Evolutionary conservation across 30 jellyfish, hydroid and myxozoan species (phyloP), one percentile per base, ranked within the genome.

Genomic region (Sanderia malayensis): DNA sequence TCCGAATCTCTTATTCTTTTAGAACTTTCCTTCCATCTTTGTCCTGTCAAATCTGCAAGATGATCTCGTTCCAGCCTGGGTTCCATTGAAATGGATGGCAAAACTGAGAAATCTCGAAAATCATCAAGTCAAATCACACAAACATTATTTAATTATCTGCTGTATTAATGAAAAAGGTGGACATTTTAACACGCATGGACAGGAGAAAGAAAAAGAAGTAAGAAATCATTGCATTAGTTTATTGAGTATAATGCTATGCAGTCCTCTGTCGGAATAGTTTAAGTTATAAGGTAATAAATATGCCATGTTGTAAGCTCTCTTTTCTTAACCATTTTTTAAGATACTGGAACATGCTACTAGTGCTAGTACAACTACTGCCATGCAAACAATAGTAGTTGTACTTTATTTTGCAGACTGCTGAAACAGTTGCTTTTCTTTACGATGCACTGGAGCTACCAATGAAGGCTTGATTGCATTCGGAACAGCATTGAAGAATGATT

Each of bases 1-100:
- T n/a, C n/a, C n/a, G n/a, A n/a, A n/a, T n/a, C n/a, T n/a, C n/a
- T n/a, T n/a, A 1, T 11, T 41, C 46, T 49, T 46, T 1, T 31
- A 80, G 92, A 47, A 69, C 17, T 80, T 69, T 46, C 92, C 92
- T 0, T 70, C 92, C 0, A 24, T 80, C 17, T 80, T 52, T 37
- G 10, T 80, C 29, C 59, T n/a, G 13, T 31, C 80, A 18, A 31
- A 44, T 55, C 30, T 68, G 41, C 84, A 80, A 33, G 92, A 80
- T 44, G 73, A 68, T 1, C 71, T 70, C 15, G 92, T 80, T 15
- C 92, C 92, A 0, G 73, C 84, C 0, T 80, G 92, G 92, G 46
- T 80, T 28, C 84, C 92, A 10, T 41, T 80, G 57, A 80, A 80
- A 46, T 80, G 68, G 63, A 26, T 32, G 0, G 84, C 84, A 22